Conservation (phyloP, 2,797 vertebrate species). For the Nasua narica region DNA sequence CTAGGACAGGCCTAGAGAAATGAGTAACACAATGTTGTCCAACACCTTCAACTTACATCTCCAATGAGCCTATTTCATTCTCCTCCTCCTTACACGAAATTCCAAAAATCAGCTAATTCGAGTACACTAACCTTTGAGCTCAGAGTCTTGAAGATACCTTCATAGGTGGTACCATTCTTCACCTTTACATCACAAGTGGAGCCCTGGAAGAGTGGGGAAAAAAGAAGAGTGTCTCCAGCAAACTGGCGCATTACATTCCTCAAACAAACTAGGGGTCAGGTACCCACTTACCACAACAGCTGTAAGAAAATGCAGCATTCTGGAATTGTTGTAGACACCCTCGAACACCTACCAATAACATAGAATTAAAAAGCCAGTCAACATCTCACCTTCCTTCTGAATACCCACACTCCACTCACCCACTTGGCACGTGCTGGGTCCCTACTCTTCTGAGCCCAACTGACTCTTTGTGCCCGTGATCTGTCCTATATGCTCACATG, state of each 20-base stretch:
- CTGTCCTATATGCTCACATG: neutral
- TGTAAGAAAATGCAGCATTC: conserved; percentile 96
- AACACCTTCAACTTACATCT: neutral
- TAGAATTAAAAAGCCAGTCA: neutral
- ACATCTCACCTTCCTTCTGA: neutral
- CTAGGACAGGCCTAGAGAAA: neutral
- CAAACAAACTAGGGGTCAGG: neutral
- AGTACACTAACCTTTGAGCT: conserved; percentile 90
- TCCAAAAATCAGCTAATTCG: neutral
- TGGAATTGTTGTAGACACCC: conserved; percentile 95
- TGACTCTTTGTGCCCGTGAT: neutral
- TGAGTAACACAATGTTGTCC: neutral
- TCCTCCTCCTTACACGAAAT: neutral
- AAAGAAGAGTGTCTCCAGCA: neutral
- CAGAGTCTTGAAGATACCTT: conserved; percentile 94
- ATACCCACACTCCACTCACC: neutral
- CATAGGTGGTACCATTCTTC: conserved; percentile 91
- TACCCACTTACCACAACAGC: conserved; percentile 92
- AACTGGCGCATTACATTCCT: neutral
- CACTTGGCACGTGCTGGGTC: no score
- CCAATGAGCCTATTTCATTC: neutral
- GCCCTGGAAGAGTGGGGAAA: conserved; percentile 81
- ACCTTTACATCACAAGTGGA: conserved; percentile 94
- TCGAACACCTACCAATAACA: conserved; percentile 88
- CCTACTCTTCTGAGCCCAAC: neutral